These are phyloP conservation scores for Catharus minimus DNA, from an alignment of 2,113 vertebrate species.

Conservation along the genomic window DNA sequence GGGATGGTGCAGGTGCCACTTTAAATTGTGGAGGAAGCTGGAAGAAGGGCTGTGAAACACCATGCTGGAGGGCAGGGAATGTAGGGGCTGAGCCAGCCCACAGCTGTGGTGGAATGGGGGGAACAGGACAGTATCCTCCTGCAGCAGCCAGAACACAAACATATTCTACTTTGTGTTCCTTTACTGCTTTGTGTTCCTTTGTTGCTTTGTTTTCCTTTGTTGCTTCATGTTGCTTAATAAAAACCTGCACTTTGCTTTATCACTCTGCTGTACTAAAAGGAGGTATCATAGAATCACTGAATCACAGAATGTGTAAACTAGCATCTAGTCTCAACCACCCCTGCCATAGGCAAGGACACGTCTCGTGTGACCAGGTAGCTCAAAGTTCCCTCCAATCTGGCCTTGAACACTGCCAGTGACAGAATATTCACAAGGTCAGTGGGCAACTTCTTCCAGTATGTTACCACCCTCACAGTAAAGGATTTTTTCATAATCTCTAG, in stretches of 20 bases:
- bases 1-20: neutral
- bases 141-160: neutral
- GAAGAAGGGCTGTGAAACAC: neutral
- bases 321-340: neutral
- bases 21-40: neutral
- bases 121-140: no score
- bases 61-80: fast-evolving
- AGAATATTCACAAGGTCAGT: neutral
- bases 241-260: neutral
- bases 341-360: neutral
- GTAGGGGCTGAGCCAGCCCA: fast-evolving
- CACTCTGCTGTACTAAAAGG: neutral
- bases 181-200: neutral
- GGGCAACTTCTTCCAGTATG: neutral
- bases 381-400: neutral
- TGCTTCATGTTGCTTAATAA: neutral
- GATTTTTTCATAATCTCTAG: neutral
- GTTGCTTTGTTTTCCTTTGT: neutral
- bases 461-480: neutral
- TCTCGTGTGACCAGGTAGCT: neutral
- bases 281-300: neutral
- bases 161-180: neutral
- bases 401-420: neutral
- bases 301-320: neutral
- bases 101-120: fast-evolving